Percentiles rank a stretch among this genome's conserved stretches.
Evolutionary conservation across 1,140 invertebrate species (phyloP).

Genomic region (Aphelenchoides besseyi): DNA sequence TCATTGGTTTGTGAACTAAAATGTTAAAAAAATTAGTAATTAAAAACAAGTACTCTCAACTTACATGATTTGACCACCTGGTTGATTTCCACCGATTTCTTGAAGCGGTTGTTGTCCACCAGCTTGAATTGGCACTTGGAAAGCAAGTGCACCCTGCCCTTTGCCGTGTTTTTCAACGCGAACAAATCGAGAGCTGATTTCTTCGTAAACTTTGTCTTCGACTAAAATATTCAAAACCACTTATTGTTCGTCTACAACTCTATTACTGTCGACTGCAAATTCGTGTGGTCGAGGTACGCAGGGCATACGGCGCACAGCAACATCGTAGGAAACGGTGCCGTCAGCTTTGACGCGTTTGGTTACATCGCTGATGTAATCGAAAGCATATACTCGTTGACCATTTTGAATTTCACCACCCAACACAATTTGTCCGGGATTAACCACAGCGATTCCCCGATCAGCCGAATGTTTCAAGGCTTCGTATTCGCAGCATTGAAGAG

Average conservation of each 20-base stretch:
- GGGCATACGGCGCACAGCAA: constrained; percentile 46
- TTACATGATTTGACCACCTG: not conserved
- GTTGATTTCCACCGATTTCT: constrained; percentile 22
- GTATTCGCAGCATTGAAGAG: constrained; percentile 55
- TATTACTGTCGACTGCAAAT: constrained; percentile 32
- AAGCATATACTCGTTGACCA: constrained; percentile 50
- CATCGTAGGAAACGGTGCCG: constrained; percentile 54
- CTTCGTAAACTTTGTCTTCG: constrained; percentile 33
- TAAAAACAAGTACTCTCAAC: not conserved
- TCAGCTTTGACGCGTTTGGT: constrained; percentile 42
- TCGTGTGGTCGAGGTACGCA: constrained; percentile 50
- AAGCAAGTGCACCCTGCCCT: constrained; percentile 16
- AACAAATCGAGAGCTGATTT: constrained; percentile 37
- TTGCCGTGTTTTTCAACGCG: constrained; percentile 21
- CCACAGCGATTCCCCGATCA: constrained; percentile 53
- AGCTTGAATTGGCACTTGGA: constrained; percentile 34
- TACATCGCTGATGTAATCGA: constrained; percentile 57
- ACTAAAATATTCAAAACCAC: constrained; percentile 38
- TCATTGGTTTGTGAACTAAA: not conserved
- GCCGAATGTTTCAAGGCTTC: constrained; percentile 40
- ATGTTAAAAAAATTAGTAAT: no score
- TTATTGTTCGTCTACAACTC: constrained; percentile 16
- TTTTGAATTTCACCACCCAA: constrained; percentile 50
- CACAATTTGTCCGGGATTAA: constrained; percentile 57
- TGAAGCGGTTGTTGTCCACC: not conserved